Percentiles rank a stretch among this genome's conserved stretches.
Conservation (phyloP, 2,113 vertebrate genomes). For the Periophthalmus modestus region DNA sequence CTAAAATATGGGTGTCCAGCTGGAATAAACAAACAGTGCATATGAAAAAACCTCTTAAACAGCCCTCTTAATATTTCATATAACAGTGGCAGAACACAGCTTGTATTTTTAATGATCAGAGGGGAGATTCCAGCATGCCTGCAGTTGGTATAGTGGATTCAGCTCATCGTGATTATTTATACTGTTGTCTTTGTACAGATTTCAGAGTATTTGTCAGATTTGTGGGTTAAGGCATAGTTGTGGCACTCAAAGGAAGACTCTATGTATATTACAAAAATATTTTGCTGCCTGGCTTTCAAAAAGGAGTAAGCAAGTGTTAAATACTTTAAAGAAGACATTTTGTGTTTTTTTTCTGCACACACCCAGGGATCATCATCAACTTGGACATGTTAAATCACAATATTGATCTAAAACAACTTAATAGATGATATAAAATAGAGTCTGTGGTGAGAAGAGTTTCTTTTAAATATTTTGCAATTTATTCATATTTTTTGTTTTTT, state of each 20-base stretch:
- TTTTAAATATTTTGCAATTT: no score
- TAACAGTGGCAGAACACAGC: slow-evolving; percentile 37
- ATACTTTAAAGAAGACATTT: no score
- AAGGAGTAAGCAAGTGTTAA: no score
- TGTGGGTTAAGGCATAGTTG: slow-evolving; percentile 1
- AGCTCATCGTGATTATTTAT: slow-evolving; percentile 53
- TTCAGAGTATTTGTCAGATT: slow-evolving; percentile 28
- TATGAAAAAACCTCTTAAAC: slow-evolving; percentile 22
- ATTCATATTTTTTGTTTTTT: no score
- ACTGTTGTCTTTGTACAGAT: slow-evolving; percentile 41
- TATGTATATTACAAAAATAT: no score
- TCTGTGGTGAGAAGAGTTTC: no score
- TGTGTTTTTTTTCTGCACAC: no score
- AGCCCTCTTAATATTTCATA: slow-evolving; percentile 53
- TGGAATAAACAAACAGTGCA: slow-evolving; percentile 34
- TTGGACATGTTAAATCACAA: no score
- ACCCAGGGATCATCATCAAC: no score
- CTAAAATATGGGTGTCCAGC: slow-evolving; percentile 17
- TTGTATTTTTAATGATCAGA: slow-evolving; percentile 57
- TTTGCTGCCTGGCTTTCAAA: background rate
- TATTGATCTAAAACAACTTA: no score
- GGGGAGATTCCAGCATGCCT: slow-evolving; percentile 31
- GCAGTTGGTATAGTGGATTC: slow-evolving; percentile 38
- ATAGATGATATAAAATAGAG: no score
- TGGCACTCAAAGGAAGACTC: background rate